Evolutionary conservation across 2,888 invertebrate genomes (phyloP).

Genomic region (Lepidochrysops patricia): DNA sequence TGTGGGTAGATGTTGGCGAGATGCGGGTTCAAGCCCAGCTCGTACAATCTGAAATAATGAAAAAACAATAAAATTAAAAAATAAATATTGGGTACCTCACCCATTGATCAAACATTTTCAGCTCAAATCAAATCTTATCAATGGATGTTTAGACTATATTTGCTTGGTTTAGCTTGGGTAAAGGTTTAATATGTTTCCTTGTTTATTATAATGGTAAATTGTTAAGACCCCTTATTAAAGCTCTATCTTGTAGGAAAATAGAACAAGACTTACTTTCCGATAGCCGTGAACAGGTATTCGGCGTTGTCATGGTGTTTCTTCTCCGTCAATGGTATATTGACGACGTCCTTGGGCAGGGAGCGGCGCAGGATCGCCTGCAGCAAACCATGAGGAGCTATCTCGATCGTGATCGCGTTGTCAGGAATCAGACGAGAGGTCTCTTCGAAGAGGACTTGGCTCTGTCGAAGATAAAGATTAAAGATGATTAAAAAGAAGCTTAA

Average conservation of each 20-base stretch:
- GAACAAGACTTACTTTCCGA: slow-evolving; percentile 82
- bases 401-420: slow-evolving; percentile 86
- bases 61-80: too few species aligned
- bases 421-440: slow-evolving; percentile 88
- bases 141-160: too few species aligned
- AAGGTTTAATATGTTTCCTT: too few species aligned
- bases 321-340: slow-evolving; percentile 84
- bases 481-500: neutral
- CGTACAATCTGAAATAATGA: slow-evolving; percentile 77
- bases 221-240: too few species aligned
- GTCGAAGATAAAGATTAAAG: slow-evolving; percentile 18
- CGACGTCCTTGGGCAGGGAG: slow-evolving; percentile 80
- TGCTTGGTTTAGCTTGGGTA: too few species aligned
- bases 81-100: too few species aligned
- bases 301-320: slow-evolving; percentile 78
- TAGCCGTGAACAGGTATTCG: slow-evolving; percentile 73
- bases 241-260: too few species aligned
- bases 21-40: slow-evolving; percentile 83
- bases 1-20: slow-evolving; percentile 84
- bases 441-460: slow-evolving; percentile 84
- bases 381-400: slow-evolving; percentile 92
- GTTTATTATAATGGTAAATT: too few species aligned
- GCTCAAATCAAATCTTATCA: too few species aligned
- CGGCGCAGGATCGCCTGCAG: slow-evolving; percentile 90
- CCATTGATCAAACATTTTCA: too few species aligned